Evolutionary conservation across 1,140 invertebrate species (phyloP).

Genomic region (Leptinotarsa defecta): DNA sequence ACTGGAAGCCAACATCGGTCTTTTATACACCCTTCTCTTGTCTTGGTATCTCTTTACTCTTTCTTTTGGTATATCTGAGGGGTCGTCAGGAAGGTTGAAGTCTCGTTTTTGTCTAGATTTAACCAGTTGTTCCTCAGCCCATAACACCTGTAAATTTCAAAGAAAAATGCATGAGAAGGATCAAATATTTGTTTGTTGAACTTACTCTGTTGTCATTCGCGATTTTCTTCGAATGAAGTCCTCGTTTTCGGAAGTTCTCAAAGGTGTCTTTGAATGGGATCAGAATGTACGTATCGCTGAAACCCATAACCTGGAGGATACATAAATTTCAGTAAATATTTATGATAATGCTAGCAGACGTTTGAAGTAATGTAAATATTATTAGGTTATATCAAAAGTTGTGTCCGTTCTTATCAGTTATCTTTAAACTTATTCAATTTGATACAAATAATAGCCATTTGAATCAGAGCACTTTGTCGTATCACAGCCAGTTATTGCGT

Average conservation of each 20-base stretch:
- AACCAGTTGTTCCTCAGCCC: constrained; percentile 71
- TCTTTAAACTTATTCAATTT: no score
- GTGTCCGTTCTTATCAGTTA: no score
- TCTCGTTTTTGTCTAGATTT: constrained; percentile 69
- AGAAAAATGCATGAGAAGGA: background rate
- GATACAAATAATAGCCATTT: no score
- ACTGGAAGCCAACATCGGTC: constrained; percentile 14
- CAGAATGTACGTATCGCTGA: constrained; percentile 62
- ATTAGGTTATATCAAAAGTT: no score
- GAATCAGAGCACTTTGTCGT: no score
- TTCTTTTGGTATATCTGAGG: constrained; percentile 36
- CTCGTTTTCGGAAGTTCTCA: constrained; percentile 53
- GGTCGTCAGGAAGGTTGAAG: constrained; percentile 51
- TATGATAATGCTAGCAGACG: no score
- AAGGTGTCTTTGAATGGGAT: constrained; percentile 58
- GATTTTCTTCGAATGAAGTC: constrained; percentile 46
- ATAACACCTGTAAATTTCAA: constrained; percentile 62
- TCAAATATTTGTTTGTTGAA: background rate
- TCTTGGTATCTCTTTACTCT: constrained; percentile 37
- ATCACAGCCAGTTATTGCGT: no score
- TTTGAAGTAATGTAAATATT: no score
- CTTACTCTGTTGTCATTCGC: constrained; percentile 56
- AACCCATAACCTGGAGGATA: constrained; percentile 59
- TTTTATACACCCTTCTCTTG: constrained; percentile 15
- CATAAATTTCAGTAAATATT: no score